These are phyloP conservation scores for Dryomyza anilis DNA, from an alignment of 2,888 invertebrate species.

Conservation along the genomic window DNA sequence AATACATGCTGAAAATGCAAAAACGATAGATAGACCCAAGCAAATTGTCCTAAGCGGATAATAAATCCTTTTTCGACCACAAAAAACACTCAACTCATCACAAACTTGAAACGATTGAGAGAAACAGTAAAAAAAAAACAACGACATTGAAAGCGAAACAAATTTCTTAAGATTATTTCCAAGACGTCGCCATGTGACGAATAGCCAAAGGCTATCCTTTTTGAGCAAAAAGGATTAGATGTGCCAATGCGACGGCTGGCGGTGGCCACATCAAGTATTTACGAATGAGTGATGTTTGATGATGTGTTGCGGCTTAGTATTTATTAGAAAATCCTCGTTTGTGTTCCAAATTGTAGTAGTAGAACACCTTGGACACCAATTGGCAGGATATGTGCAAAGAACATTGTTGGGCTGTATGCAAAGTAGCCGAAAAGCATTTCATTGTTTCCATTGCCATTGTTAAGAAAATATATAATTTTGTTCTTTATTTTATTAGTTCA, in stretches of 20 bases:
- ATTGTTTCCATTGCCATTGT: no score
- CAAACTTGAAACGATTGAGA: not conserved
- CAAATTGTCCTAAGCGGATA: conserved; percentile 6
- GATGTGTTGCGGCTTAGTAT: conserved; percentile 17
- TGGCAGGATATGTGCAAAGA: no score
- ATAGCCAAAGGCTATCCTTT: conserved; percentile 23
- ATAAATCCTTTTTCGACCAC: conserved; percentile 11
- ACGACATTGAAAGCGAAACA: no score
- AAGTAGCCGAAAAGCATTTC: no score
- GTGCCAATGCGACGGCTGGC: not conserved
- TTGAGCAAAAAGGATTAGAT: conserved; percentile 21
- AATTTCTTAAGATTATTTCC: not conserved
- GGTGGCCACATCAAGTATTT: conserved; percentile 7
- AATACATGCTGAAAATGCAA: not conserved
- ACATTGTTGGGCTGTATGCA: no score
- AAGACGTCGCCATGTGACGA: conserved; percentile 10
- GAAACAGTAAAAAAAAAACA: not conserved
- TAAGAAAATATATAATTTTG: no score
- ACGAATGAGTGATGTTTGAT: conserved; percentile 16
- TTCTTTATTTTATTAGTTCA: no score
- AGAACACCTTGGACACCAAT: no score
- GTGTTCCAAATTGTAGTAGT: no score
- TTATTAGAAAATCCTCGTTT: no score
- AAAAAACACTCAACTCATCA: not conserved
- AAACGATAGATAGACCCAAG: not conserved